Evolutionary conservation across 2,888 invertebrate genomes (phyloP), one percentile per base, ranked within the genome.

Genomic region (Latrodectus elegans): DNA sequence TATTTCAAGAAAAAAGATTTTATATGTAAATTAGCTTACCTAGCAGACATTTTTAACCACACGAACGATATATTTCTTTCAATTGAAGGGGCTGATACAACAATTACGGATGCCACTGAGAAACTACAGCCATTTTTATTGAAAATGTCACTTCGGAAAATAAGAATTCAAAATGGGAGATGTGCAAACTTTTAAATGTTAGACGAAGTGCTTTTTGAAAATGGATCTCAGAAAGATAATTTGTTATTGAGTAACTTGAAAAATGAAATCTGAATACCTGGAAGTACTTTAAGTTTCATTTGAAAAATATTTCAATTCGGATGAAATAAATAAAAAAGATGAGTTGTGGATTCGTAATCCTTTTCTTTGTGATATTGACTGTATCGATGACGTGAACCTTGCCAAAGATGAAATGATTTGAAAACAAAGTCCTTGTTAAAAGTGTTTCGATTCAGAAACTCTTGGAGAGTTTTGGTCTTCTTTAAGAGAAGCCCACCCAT

Each of bases 1-100:
- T 83, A 83, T 83, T 83, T 83, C 82, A 83, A 83, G 70, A 83
- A 83, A 70, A 83, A 83, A 83, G 55, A 82, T 82, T 82, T 82
- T 75, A 82, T 82, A 82, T 82, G 82, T 82, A 82, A 82, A 82
- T 82, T 82, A 75, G 75, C 82, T 82, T 82, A 75, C 82, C 79
- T 71, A 26, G 67, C 67, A 67, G 17, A 67, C 67, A 67, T 64
- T 76, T 76, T 76, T 76, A 76, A 65, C 76, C 76, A 76, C 76
- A 65, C 65, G 76, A 76, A 76, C 76, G 65, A 76, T 76, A 75
- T 75, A 60, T 60, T 26, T 75, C 75, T 75, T 75, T 75, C 75
- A 78, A 78, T 70, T 78, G 55, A 78, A 78, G 78, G 78, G 68
- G 70, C 70, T 78, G 70, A 78, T 78, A 78, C 78, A 78, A 78